phyloP scores from a whole-genome alignment of 2,888 invertebrate species.

The Tachina lurida region DNA sequence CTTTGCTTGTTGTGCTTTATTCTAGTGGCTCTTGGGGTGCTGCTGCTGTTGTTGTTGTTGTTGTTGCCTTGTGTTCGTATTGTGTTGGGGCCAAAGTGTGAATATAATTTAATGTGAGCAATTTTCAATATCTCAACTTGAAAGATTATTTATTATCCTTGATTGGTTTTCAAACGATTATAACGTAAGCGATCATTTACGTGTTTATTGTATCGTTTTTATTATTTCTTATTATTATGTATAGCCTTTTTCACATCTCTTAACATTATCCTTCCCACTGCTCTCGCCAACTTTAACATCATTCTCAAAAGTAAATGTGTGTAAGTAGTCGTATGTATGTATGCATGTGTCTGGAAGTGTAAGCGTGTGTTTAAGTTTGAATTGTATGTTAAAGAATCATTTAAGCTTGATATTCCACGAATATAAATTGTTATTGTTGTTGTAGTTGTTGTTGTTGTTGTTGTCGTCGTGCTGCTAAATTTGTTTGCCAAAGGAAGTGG shows the following conservation, averaged over 20 bases:
- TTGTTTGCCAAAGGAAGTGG: conserved; percentile 61
- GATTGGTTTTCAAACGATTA: conserved; percentile 83
- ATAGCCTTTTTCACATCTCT: background rate
- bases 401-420: conserved; percentile 75
- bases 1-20: conserved; percentile 37
- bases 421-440: conserved; percentile 46
- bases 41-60: conserved; percentile 34
- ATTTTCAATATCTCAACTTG: conserved; percentile 81
- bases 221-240: conserved; percentile 61
- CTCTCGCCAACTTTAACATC: conserved; percentile 28
- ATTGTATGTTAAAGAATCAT: conserved; percentile 75
- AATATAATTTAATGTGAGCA: conserved; percentile 83
- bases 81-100: conserved; percentile 82
- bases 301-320: conserved; percentile 20
- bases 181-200: conserved; percentile 81
- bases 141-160: conserved; percentile 83
- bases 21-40: background rate
- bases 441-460: conserved; percentile 34
- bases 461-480: conserved; percentile 39
- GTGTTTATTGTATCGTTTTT: conserved; percentile 71
- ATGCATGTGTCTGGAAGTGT: background rate
- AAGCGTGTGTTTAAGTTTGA: conserved; percentile 18
- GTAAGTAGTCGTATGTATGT: background rate
- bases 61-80: conserved; percentile 62
- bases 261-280: background rate